These are phyloP conservation scores for Eptesicus fuscus DNA, from an alignment of 2,113 vertebrate genomes.

Conservation along the genomic window DNA sequence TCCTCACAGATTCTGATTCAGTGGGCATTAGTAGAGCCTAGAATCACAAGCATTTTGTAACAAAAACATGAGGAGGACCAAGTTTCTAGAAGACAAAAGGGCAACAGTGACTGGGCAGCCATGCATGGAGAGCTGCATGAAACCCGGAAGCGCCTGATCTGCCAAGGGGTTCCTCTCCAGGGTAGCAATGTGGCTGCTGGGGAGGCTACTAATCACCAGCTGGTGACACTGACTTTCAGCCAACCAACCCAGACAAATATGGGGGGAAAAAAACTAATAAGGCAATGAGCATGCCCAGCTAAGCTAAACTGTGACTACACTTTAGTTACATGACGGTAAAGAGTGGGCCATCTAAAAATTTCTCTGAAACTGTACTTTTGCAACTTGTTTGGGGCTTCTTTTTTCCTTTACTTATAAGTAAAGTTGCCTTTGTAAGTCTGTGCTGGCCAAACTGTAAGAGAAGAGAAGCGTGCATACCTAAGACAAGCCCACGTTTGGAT, in stretches of 20 bases:
- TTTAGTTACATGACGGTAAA: neutral
- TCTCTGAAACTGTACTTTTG: neutral
- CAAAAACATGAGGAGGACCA: neutral
- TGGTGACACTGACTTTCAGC: neutral
- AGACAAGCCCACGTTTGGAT: neutral
- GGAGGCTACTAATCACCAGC: neutral
- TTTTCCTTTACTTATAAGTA: neutral
- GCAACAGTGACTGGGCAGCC: neutral
- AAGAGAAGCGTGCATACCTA: neutral
- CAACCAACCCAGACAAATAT: neutral
- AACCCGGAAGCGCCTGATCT: neutral
- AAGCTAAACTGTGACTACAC: neutral
- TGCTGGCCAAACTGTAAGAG: neutral
- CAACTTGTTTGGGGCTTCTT: neutral
- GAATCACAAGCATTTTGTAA: neutral
- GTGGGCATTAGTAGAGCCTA: neutral
- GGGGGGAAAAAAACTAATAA: neutral
- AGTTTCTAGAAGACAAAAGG: neutral
- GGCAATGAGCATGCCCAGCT: neutral
- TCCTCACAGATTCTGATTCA: neutral
- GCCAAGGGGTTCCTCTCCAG: neutral
- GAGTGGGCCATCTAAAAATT: neutral
- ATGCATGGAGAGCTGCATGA: neutral
- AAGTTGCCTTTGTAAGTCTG: neutral
- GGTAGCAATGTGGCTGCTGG: neutral